Evolutionary conservation across 2,113 vertebrate species (phyloP), one percentile per base, ranked within the genome.

Genomic region (Bujurquina vittata): DNA sequence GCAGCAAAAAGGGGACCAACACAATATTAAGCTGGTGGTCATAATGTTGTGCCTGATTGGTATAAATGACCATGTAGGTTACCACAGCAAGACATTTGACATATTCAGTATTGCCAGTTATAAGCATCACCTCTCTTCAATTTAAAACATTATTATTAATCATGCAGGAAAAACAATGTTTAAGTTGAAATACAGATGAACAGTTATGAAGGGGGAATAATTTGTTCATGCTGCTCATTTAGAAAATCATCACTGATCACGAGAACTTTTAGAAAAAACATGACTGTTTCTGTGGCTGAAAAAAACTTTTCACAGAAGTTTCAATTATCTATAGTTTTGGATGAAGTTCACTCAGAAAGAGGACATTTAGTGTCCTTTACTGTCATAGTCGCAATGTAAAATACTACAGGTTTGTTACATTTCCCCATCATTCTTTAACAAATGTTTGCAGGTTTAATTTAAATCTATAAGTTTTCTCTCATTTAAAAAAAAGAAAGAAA

Each of bases 221-320:
- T 3, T 69, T 69, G 65, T 69, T 49, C 23, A 11, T 29, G 65
- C 0, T 29, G 17, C 65, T 49, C 43, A 49, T 69, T 20, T 49
- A 43, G 3, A 29, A 55, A 49, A 49, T 69, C 5, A 69, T 49
- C 22, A 18, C 63, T 0, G 22, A 40, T 69, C 15, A 69, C 63
- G 18, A 22, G 40, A 49, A 46, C 40, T 46, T 67, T 67, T 67
- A 18, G 63, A 49, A 20, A 26, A 69, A 69, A 20, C 26, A 69
- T 11, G 23, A 43, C 18, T 4, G 7, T 18, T 55, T 55, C 7
- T n/a, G 1, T 1, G 54, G 20, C 8, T 55, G 52, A n/a, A 55
- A 29, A 26, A 26, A 69, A 78, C 29, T 79, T 87, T 81, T 23
- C 52, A 65, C 54, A 58, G 49, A 0, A 23, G 61, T 57, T 75